Base-by-base conservation (phyloP, 2,113 vertebrate genomes). In the Atherinomorus stipes region DNA sequence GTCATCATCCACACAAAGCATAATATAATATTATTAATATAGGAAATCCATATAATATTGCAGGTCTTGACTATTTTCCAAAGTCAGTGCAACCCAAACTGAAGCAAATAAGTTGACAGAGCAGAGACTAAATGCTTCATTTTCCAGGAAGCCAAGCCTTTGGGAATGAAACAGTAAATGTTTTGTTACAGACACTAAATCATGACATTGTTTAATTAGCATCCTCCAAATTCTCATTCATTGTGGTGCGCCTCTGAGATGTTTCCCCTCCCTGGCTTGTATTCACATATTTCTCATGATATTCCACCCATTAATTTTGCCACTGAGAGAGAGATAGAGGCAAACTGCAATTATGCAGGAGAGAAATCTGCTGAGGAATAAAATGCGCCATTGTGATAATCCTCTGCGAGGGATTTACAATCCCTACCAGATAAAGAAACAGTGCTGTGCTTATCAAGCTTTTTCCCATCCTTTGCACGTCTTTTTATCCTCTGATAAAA, bases 161-260 rank as follows among this genome's bases (percentile, higher is more conserved):
- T 74, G 72, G 85, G 69, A 68, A 49, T 34, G 44, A 83, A 89
- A 75, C 81, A 69, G 65, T 82, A 81, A 83, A 70, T 78, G 76
- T 85, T 81, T 87, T 82, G 67, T 86, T 88, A 83, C 83, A 59
- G 78, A 53, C 78, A 61, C 73, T 90, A 93, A 91, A 90, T 91
- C 89, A 91, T 59, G 19, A 68, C 74, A 87, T 88, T 90, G 82
- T 86, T 90, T 88, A 85, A 87, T 92, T 89, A 88, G 76, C 73
- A 73, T 87, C 73, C 63, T 88, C 77, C 47, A 77, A 78, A 84
- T 88, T 88, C 83, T 72, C 79, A 74, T 85, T 84, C 86, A 78
- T 85, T 91, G 85, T 74, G 89, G 87, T 81, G 64, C 26, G 70
- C 62, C 81, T 88, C 81, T 65, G 67, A 84, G 76, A 90, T 80